Conservation (phyloP, 2,113 vertebrate species). For the Amphiprion ocellaris region DNA sequence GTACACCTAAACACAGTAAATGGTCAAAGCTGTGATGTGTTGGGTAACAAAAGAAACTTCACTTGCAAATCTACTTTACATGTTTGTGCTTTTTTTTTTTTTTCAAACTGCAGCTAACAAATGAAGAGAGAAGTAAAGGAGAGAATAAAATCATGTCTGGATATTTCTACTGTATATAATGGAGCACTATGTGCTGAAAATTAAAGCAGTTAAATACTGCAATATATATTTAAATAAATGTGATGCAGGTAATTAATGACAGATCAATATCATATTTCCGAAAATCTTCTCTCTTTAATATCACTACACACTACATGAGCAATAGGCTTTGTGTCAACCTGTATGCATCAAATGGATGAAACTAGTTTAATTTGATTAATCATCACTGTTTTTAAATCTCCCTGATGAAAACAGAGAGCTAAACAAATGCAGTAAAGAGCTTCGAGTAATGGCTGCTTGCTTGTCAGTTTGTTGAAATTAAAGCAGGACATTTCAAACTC, state of each 20-base stretch:
- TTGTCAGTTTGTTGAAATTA: conserved; percentile 51
- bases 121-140: neutral
- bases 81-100: too few relatives aligned
- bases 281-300: neutral
- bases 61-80: neutral
- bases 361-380: conserved; percentile 34
- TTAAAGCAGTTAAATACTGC: too few relatives aligned
- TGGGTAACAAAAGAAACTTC: neutral
- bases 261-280: neutral
- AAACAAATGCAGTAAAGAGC: conserved; percentile 38
- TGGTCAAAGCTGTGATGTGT: neutral
- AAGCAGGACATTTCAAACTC: conserved; percentile 38
- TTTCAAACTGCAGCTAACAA: neutral
- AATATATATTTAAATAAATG: neutral
- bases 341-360: neutral
- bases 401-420: conserved; percentile 24
- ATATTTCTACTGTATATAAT: neutral
- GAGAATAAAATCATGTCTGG: neutral
- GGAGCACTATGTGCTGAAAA: too few relatives aligned
- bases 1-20: conserved; percentile 12
- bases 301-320: neutral
- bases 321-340: neutral
- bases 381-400: neutral
- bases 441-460: conserved; percentile 36
- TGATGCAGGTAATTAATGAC: neutral